These are phyloP conservation scores for Spinibarbus caldwelli DNA, from an alignment of 2,797 vertebrate genomes.

Conservation along the genomic window DNA sequence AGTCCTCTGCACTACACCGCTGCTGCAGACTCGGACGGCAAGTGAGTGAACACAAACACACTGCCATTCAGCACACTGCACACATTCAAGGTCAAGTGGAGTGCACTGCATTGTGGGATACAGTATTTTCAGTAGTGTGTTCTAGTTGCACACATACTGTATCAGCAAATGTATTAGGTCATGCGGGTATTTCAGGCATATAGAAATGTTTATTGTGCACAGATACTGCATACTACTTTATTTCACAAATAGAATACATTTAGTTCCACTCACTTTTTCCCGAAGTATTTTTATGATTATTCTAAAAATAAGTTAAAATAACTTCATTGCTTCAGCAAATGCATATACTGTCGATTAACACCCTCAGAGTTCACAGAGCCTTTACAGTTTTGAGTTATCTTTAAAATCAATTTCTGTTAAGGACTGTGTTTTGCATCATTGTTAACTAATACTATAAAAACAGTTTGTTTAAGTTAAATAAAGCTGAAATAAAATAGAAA, in stretches of 20 bases:
- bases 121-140: neutral
- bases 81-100: neutral
- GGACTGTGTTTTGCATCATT: neutral
- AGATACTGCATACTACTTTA: neutral
- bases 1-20: conserved; percentile 97
- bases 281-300: neutral
- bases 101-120: neutral
- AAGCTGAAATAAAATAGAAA: neutral
- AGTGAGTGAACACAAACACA: conserved; percentile 79
- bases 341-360: neutral
- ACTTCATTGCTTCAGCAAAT: neutral
- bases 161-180: neutral
- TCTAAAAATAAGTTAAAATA: neutral
- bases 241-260: neutral
- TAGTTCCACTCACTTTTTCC: neutral
- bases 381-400: neutral
- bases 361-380: neutral
- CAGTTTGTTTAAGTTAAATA: neutral
- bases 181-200: neutral
- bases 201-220: neutral
- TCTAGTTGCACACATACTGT: neutral
- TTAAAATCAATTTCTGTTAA: neutral
- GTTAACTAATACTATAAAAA: neutral
- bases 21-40: conserved; percentile 95
- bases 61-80: neutral